phyloP scores from a whole-genome alignment of 2,888 invertebrate species.

The Drosophila phalerata region DNA sequence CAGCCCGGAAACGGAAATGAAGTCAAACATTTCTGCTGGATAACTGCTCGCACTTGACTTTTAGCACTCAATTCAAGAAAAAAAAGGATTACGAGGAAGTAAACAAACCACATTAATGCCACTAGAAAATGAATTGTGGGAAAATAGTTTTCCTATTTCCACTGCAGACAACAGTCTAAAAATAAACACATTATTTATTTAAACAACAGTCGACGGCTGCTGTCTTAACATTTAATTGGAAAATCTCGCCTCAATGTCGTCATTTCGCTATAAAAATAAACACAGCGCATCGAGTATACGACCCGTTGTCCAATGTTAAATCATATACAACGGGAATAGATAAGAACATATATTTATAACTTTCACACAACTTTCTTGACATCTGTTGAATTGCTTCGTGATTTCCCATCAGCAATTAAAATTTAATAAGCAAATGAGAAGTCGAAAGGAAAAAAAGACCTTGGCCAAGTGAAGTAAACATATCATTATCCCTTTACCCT shows the following conservation, averaged over 20 bases:
- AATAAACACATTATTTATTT: conserved; percentile 55
- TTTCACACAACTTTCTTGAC: conserved; percentile 25
- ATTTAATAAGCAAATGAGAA: conserved; percentile 16
- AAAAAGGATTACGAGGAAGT: conserved; percentile 21
- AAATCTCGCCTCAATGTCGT: conserved; percentile 76
- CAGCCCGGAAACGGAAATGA: conserved; percentile 69
- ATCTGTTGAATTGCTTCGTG: conserved; percentile 12
- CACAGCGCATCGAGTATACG: conserved; percentile 43
- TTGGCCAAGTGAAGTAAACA: conserved; percentile 10
- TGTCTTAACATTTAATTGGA: conserved; percentile 68
- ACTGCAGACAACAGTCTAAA: conserved; percentile 37
- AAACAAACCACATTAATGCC: conserved; percentile 28
- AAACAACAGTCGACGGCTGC: conserved; percentile 20
- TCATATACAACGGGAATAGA: conserved; percentile 29
- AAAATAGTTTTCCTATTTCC: conserved; percentile 31
- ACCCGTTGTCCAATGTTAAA: conserved; percentile 33
- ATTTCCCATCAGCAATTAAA: conserved; percentile 36
- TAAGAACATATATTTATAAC: conserved; percentile 40
- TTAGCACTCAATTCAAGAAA: conserved; percentile 40
- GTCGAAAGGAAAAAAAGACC: background rate
- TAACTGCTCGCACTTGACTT: conserved; percentile 42
- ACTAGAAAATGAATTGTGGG: conserved; percentile 19
- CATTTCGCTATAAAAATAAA: conserved; percentile 72
- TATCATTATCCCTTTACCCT: conserved; percentile 4
- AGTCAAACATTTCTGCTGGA: conserved; percentile 44